Base-by-base conservation (phyloP, 2,888 invertebrate genomes). In the Plusia festucae region DNA sequence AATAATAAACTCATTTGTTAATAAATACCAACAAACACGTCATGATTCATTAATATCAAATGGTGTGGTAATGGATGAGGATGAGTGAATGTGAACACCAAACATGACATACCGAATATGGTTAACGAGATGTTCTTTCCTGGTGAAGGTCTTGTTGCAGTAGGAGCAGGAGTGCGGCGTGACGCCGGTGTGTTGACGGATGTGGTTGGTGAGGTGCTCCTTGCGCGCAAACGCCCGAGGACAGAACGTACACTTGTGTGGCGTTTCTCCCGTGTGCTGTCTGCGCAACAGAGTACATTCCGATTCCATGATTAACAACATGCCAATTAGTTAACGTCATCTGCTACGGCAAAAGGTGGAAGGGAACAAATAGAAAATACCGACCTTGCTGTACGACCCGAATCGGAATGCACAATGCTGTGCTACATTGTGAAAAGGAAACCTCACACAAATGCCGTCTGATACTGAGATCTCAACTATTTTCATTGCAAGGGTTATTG, bases 151-250 rank as follows among this genome's bases (percentile, higher is more conserved):
- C 90, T 97, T 96, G 91, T 94, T 96, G 91, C 97, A 97, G 89
- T 96, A 97, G 82, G 97, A 95, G 91, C 97, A 97, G 78, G 96
- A 92, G 88, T 97, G 97, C 63, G 97, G 97, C 77, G 96, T 96
- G 92, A 96, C 96, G 63, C 97, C 96, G 53, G 96, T 96, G 88
- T 96, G 96, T 79, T 97, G 97, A 92, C 97, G 96, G 87, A 98
- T 96, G 95, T 98, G 98, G 95, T 97, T 97, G 96, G 97, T 97
- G 91, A 98, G 97, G 89, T 98, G 98, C 92, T 98, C 98, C 95
- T 98, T 98, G 86, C 98, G 96, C 82, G 97, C 97, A 94, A 95
- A 95, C 81, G 93, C 91, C 81, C 94, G 93, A 85, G 93, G 88
- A 83, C 95, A 94, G 88, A 74, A 91, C 94, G 97, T 96, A 90